phyloP scores from a whole-genome alignment of 2,888 invertebrate genomes.

The Dione juno region DNA sequence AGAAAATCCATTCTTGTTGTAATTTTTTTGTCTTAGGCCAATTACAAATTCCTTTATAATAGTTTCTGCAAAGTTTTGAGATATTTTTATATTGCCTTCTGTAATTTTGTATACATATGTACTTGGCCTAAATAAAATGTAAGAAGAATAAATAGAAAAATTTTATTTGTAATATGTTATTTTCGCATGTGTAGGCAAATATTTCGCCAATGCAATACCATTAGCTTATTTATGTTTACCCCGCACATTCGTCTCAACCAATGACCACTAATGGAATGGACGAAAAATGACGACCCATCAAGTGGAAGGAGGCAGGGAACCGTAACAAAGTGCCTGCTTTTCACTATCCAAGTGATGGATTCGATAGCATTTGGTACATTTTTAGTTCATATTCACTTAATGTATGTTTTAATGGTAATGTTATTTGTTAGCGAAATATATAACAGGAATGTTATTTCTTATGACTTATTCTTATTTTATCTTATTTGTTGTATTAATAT shows the following conservation, averaged over 20 bases:
- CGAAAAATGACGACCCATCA: slow-evolving; percentile 51
- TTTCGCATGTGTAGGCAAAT: not conserved
- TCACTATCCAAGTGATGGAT: slow-evolving; percentile 42
- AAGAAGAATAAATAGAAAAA: not conserved
- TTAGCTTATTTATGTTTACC: slow-evolving; percentile 35
- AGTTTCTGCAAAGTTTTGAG: too few species aligned
- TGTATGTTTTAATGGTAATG: slow-evolving; percentile 22
- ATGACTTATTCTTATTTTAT: not conserved
- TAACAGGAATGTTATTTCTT: not conserved
- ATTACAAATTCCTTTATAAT: too few species aligned
- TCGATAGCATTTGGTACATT: slow-evolving; percentile 24
- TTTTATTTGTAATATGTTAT: not conserved
- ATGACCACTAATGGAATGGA: slow-evolving; percentile 49
- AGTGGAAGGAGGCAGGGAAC: slow-evolving; percentile 45
- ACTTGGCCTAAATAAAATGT: too few species aligned
- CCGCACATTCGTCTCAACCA: slow-evolving; percentile 36
- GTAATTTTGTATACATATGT: too few species aligned
- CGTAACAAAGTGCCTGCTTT: slow-evolving; percentile 45
- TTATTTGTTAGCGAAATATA: not conserved
- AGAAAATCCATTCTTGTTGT: too few species aligned
- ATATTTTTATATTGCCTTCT: too few species aligned
- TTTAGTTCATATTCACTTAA: slow-evolving; percentile 23
- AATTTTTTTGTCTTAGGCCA: too few species aligned
- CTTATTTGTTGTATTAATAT: too few species aligned
- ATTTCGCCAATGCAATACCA: slow-evolving; percentile 23